phyloP scores from a whole-genome alignment of 2,797 vertebrate species.

The Xenops minutus region DNA sequence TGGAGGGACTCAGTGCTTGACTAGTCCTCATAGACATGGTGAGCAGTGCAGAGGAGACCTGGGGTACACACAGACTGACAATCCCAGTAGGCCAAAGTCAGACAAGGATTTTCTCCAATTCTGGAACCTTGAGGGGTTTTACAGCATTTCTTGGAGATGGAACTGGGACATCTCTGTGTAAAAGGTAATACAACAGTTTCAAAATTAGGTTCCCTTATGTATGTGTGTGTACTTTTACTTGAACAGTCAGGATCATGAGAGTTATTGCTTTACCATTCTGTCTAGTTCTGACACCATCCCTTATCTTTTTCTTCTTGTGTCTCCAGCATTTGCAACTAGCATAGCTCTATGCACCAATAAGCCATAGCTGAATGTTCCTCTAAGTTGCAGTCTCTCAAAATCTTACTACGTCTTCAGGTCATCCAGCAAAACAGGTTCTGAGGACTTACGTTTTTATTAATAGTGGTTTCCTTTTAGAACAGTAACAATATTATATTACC shows the following conservation, averaged over 20 bases:
- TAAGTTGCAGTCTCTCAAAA: neutral
- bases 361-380: accelerated
- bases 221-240: neutral
- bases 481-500: neutral
- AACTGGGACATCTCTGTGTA: neutral
- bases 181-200: neutral
- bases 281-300: neutral
- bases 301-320: neutral
- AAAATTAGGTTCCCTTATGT: neutral
- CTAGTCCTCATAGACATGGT: accelerated
- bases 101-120: neutral
- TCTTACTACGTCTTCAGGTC: neutral
- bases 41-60: neutral
- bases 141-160: neutral
- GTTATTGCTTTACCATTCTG: neutral
- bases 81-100: neutral
- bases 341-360: accelerated
- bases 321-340: neutral
- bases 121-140: neutral
- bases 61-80: neutral
- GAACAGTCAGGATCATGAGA: neutral
- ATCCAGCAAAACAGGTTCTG: neutral
- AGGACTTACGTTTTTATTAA: neutral
- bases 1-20: neutral
- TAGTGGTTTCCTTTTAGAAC: neutral